Evolutionary conservation across 2,888 invertebrate species (phyloP).

Genomic region (Drosophila pegasa): DNA sequence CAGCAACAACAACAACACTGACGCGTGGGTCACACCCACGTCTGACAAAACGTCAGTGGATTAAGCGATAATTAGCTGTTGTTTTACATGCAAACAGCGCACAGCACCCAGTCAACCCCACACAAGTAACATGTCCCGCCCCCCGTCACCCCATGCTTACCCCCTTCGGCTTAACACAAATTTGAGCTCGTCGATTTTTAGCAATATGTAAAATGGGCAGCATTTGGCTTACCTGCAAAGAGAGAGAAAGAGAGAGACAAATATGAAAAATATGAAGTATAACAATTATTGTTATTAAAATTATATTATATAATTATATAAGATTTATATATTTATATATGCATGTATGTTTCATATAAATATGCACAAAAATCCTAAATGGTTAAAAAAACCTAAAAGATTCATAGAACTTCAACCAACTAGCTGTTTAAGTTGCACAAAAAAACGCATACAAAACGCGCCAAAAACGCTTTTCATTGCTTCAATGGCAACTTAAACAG

Average conservation of each 20-base stretch:
- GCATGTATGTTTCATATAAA: neutral
- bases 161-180: slow-evolving; percentile 12
- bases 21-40: slow-evolving; percentile 72
- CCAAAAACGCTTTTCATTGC: neutral
- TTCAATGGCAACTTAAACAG: neutral
- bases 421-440: slow-evolving; percentile 8
- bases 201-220: slow-evolving; percentile 10
- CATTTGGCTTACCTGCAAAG: slow-evolving; percentile 56
- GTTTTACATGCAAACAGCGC: slow-evolving; percentile 39
- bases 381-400: neutral
- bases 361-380: slow-evolving; percentile 12
- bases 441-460: neutral
- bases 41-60: slow-evolving; percentile 14
- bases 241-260: slow-evolving; percentile 12
- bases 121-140: neutral
- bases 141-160: neutral
- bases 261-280: slow-evolving; percentile 4
- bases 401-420: slow-evolving; percentile 21
- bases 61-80: slow-evolving; percentile 61
- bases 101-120: slow-evolving; percentile 3
- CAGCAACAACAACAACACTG: slow-evolving; percentile 26
- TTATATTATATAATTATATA: neutral
- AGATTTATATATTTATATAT: neutral
- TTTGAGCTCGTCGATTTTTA: slow-evolving; percentile 18
- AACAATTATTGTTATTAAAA: slow-evolving; percentile 24